phyloP scores from a whole-genome alignment of 2,888 invertebrate species.

The Gasteruption jaculator region DNA sequence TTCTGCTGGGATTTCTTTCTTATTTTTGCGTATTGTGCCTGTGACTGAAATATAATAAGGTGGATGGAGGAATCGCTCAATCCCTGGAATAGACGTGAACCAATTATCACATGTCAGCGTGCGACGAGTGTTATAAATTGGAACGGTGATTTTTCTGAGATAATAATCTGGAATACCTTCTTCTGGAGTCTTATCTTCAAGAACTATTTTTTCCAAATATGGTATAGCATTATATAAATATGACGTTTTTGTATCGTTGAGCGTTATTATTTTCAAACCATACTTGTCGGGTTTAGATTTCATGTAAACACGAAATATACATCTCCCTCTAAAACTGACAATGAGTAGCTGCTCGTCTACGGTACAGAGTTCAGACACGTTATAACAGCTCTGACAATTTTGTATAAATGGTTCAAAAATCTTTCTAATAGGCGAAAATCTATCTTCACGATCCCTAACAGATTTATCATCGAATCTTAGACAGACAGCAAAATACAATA shows the following conservation, averaged over 20 bases:
- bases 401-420: constrained; percentile 19
- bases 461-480: constrained; percentile 20
- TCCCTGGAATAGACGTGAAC: constrained; percentile 22
- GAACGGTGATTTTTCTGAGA: constrained; percentile 9
- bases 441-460: constrained; percentile 14
- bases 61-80: constrained; percentile 18
- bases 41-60: constrained; percentile 20
- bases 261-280: constrained; percentile 38
- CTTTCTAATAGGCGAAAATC: constrained; percentile 20
- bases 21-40: constrained; percentile 28
- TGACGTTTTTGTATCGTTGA: constrained; percentile 37
- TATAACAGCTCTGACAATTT: constrained; percentile 11
- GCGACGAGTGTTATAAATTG: constrained; percentile 12
- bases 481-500: constrained; percentile 16
- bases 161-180: constrained; percentile 12
- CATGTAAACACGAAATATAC: constrained; percentile 30
- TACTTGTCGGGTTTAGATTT: constrained; percentile 39
- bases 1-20: constrained; percentile 19
- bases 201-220: constrained; percentile 37
- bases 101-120: constrained; percentile 17
- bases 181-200: constrained; percentile 27
- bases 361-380: constrained; percentile 30
- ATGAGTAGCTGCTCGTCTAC: constrained; percentile 33
- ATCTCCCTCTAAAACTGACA: constrained; percentile 27
- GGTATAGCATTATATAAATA: too few relatives aligned